A percentile compares a stretch with the other conserved stretches of the same genome.
Evolutionary conservation across 92 coral and sea anemone species (phyloP).

Genomic region (Bergia puertoricense): DNA sequence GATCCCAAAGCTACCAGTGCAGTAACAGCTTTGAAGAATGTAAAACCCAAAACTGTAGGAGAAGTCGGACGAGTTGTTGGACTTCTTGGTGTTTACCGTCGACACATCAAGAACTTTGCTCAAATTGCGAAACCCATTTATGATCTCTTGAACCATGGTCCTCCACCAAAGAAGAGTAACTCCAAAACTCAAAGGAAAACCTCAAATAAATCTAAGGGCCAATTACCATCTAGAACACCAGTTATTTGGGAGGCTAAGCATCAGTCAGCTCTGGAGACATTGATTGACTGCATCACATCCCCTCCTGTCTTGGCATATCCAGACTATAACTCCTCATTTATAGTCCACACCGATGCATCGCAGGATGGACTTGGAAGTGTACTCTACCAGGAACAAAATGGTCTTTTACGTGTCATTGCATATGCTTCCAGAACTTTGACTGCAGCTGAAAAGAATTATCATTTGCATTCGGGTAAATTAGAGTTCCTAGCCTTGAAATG

Average conservation of each 20-base stretch:
- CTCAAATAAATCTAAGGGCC: not conserved
- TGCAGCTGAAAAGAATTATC: constrained; percentile 42
- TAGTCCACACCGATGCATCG: constrained; percentile 47
- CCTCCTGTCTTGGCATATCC: constrained; percentile 53
- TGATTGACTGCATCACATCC: constrained; percentile 20
- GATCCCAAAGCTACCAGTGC: constrained; percentile 44
- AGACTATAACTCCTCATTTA: constrained; percentile 32
- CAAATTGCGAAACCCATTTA: constrained; percentile 29
- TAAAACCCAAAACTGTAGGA: constrained; percentile 34
- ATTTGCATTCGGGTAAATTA: constrained; percentile 47
- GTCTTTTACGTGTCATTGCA: constrained; percentile 39
- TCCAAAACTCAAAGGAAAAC: not conserved
- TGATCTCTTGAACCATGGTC: constrained; percentile 5
- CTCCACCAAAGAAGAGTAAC: not conserved
- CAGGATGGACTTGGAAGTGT: constrained; percentile 52
- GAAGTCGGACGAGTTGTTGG: constrained; percentile 35
- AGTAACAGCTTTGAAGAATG: constrained; percentile 8
- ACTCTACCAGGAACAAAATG: constrained; percentile 47
- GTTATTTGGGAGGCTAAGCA: constrained; percentile 31
- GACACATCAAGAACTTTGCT: constrained; percentile 39
- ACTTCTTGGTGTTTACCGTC: constrained; percentile 37
- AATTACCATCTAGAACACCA: constrained; percentile 23
- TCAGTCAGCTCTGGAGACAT: constrained; percentile 39
- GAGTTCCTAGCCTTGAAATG: constrained; percentile 52
- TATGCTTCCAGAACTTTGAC: constrained; percentile 51